These are phyloP conservation scores for Psittacula echo DNA, from an alignment of 2,797 vertebrate species.

Conservation along the genomic window DNA sequence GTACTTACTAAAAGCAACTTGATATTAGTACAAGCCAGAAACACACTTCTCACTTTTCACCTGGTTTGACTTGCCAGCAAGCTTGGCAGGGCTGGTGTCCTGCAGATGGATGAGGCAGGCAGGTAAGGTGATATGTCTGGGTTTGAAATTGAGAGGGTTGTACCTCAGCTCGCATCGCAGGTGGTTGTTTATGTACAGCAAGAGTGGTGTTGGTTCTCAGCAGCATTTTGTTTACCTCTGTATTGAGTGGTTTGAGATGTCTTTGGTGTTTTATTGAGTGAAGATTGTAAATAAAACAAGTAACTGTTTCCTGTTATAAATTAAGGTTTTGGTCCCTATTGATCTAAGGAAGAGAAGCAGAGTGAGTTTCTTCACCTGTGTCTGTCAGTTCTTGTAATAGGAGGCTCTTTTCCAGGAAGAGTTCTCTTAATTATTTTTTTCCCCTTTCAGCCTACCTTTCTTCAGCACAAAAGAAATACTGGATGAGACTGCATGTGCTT, in stretches of 20 bases:
- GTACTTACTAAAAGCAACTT: not conserved
- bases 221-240: not conserved
- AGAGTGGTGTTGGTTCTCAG: not conserved
- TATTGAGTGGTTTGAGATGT: not conserved
- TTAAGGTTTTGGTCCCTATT: not conserved
- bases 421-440: not conserved
- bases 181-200: not conserved
- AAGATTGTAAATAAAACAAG: not conserved
- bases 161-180: not conserved
- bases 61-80: not conserved
- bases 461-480: not conserved
- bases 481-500: not conserved
- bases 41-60: not conserved
- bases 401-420: not conserved
- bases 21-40: not conserved
- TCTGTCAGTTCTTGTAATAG: not conserved
- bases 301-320: not conserved
- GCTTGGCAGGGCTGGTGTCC: not conserved
- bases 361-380: not conserved
- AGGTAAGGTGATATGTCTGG: not conserved
- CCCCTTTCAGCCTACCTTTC: not conserved
- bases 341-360: not conserved
- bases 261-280: not conserved
- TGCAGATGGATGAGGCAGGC: not conserved
- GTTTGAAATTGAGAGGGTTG: not conserved